phyloP scores from a whole-genome alignment of 2,113 vertebrate species.

The Zosterops pallidus region DNA sequence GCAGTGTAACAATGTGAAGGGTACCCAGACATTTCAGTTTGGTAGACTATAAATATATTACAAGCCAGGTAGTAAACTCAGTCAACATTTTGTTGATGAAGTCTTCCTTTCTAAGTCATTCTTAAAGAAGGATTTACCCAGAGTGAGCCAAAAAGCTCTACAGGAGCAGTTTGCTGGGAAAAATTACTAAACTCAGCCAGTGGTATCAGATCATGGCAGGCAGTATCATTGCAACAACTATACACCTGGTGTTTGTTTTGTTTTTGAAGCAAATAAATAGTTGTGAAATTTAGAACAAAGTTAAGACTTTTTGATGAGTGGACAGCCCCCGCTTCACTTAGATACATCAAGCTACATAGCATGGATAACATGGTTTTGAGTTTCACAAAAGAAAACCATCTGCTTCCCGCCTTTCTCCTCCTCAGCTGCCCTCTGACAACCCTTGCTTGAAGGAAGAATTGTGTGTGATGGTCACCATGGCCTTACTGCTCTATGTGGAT shows the following conservation, averaged over 20 bases:
- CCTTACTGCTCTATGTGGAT: not conserved
- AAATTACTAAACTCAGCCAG: not conserved
- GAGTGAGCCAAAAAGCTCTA: not conserved
- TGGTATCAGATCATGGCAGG: not conserved
- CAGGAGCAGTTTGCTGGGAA: not conserved
- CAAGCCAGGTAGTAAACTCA: too few species aligned
- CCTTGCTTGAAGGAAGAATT: not conserved
- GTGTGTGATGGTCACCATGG: not conserved
- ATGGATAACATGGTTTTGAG: not conserved
- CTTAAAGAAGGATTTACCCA: not conserved
- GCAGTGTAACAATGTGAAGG: not conserved
- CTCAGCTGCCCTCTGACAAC: rapidly evolving
- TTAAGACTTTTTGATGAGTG: not conserved
- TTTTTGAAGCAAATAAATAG: not conserved
- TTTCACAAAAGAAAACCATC: not conserved
- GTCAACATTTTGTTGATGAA: not conserved
- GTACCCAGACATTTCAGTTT: not conserved
- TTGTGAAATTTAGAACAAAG: not conserved
- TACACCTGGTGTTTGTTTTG: not conserved
- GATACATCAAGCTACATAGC: not conserved
- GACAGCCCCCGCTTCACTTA: not conserved
- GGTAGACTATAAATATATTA: not conserved
- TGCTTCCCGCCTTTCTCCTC: not conserved
- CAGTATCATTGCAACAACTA: not conserved
- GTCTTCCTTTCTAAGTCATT: not conserved